Evolutionary conservation across 2,113 vertebrate species (phyloP), one percentile per base, ranked within the genome.

Genomic region (Myodes glareolus): DNA sequence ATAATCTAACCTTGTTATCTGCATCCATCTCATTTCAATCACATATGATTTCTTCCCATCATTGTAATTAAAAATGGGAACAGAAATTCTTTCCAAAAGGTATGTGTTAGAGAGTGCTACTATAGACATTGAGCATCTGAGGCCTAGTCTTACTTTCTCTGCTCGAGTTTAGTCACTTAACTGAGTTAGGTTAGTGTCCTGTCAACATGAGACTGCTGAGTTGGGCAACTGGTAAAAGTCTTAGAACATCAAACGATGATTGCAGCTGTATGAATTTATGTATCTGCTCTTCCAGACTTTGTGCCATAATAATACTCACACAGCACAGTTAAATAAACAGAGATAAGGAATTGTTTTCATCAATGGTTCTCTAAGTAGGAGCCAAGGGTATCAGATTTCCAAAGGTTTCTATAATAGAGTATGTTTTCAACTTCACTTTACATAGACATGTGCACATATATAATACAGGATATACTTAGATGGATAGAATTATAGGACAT

Each of bases 231-330:
- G 70, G 5, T 87, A 55, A 76, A 78, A 91, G 61, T 55, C 78
- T 70, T 75, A 76, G 33, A 95, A 92, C 94, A 91, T 52, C 65
- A 95, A 91, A 91, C 52, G 16, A 84, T 90, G 31, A 47, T 76
- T 45, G 89, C 47, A 61, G 52, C 92, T 73, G 1, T 75, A 75
- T 87, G 13, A n/a, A 92, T 75, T 87, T 86, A 47, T 73, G 96
- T 63, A 89, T 82, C 36, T 90, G 12, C 11, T 31, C 2, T 23
- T 0, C 4, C 61, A 2, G 4, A 3, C 67, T 86, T 91, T 85
- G 77, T 47, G 82, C 19, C 27, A 93, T 45, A 93, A 70, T 90
- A 19, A 36, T 14, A 81, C 81, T 27, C 95, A 45, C 7, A 89
- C 1, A 47, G 27, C 52, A 87, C 7, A 65, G 19, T 61, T 96